Conservation (phyloP, 2,113 vertebrate species). For the Amazona vittata region DNA sequence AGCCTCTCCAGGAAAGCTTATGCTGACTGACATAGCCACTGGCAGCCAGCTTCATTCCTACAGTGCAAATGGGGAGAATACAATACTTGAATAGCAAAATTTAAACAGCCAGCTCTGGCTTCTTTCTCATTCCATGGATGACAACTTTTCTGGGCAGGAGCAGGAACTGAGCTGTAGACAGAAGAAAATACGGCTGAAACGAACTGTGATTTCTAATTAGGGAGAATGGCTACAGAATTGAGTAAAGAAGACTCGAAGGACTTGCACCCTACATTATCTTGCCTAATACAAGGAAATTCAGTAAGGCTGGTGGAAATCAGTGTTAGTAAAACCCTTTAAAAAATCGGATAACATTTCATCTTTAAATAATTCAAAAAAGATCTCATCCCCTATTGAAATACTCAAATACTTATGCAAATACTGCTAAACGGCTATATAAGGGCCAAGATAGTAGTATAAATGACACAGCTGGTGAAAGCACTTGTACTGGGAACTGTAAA, state of each 20-base stretch:
- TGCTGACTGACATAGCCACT: neutral
- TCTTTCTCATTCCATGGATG: neutral
- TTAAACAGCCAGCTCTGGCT: neutral
- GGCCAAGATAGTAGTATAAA: neutral
- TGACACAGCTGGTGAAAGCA: accelerated
- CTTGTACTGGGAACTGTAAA: neutral
- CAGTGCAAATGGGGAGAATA: neutral
- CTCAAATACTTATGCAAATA: neutral
- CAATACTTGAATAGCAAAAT: neutral
- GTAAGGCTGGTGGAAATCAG: neutral
- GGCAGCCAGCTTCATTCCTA: neutral
- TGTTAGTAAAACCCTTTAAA: neutral
- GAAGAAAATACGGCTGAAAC: neutral
- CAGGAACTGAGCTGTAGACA: neutral
- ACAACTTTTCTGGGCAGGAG: neutral
- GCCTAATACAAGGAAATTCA: neutral
- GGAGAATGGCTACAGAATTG: neutral
- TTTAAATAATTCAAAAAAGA: neutral
- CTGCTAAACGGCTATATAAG: neutral
- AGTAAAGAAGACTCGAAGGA: neutral
- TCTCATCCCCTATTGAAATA: neutral
- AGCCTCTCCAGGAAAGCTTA: neutral
- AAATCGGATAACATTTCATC: neutral
- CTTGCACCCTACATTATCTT: neutral
- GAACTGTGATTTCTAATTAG: neutral